A percentile compares a stretch with the other conserved stretches of the same genome.
These are phyloP conservation scores for Anser brachyrhynchus DNA, from an alignment of 2,113 vertebrate genomes.

Conservation along the genomic window DNA sequence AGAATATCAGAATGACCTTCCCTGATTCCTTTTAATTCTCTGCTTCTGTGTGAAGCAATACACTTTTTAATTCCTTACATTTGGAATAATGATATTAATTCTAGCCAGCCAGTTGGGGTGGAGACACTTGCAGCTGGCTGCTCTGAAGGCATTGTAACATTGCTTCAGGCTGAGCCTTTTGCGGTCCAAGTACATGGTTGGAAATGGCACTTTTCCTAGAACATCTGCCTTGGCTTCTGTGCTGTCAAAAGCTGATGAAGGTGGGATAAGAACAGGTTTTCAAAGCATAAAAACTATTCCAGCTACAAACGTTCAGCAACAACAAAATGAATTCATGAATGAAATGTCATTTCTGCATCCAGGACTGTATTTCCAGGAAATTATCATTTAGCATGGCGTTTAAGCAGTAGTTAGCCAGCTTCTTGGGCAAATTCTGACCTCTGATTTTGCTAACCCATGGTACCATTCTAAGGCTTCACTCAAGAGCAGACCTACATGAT, in stretches of 20 bases:
- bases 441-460: background rate
- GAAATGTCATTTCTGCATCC: background rate
- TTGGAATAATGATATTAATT: background rate
- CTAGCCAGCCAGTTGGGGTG: background rate
- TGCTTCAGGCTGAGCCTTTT: background rate
- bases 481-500: fast-evolving
- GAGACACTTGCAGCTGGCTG: background rate
- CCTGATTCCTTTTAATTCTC: background rate
- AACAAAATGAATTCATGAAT: background rate
- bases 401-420: background rate
- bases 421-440: background rate
- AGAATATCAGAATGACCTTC: background rate
- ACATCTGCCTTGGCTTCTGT: background rate
- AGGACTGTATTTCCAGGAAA: background rate
- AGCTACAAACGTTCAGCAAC: background rate
- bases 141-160: background rate
- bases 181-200: background rate
- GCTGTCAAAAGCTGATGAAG: fast-evolving
- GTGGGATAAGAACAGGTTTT: background rate
- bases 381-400: background rate
- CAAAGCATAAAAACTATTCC: background rate
- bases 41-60: background rate
- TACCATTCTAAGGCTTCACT: background rate
- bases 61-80: background rate
- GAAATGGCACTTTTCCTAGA: background rate